These are phyloP conservation scores for Goniozus legneri DNA, from an alignment of 1,140 invertebrate genomes.

Conservation along the genomic window DNA sequence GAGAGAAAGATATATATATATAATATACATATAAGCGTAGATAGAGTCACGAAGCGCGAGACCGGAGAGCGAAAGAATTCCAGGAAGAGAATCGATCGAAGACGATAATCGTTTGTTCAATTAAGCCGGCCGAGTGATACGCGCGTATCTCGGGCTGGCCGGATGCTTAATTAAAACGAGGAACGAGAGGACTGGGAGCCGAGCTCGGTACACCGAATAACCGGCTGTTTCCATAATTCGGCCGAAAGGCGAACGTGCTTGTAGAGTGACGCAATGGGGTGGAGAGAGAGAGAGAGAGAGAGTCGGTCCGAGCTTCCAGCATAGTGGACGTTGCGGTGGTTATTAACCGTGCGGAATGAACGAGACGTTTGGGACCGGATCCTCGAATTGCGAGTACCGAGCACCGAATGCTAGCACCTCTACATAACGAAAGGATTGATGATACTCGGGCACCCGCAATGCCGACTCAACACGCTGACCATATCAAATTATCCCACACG, in stretches of 20 bases:
- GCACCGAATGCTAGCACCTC: too few species aligned
- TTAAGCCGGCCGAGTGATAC: too few species aligned
- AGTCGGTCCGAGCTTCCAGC: slow-evolving; percentile 18
- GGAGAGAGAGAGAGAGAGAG: not conserved
- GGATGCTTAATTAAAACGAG: slow-evolving; percentile 50
- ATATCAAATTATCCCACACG: not conserved
- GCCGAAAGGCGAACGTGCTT: slow-evolving; percentile 30
- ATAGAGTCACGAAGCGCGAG: too few species aligned
- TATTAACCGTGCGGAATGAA: slow-evolving; percentile 50
- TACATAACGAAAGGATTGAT: slow-evolving; percentile 48
- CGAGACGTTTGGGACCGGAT: slow-evolving; percentile 46
- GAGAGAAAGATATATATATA: slow-evolving; percentile 1
- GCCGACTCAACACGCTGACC: not conserved
- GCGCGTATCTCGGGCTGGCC: not conserved
- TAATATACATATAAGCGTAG: too few species aligned
- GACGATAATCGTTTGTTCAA: too few species aligned
- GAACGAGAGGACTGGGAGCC: slow-evolving; percentile 30
- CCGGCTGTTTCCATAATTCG: slow-evolving; percentile 40
- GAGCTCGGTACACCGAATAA: slow-evolving; percentile 16
- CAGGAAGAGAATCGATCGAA: too few species aligned
- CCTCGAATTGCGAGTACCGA: slow-evolving; percentile 12
- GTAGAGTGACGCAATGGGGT: not conserved
- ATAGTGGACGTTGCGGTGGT: slow-evolving; percentile 28
- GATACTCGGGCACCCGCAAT: not conserved
- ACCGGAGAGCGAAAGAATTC: too few species aligned